Percentiles rank a stretch among this genome's conserved stretches.
These are phyloP conservation scores for Dynastes grantii DNA, from an alignment of 2,888 invertebrate species.

Conservation along the genomic window DNA sequence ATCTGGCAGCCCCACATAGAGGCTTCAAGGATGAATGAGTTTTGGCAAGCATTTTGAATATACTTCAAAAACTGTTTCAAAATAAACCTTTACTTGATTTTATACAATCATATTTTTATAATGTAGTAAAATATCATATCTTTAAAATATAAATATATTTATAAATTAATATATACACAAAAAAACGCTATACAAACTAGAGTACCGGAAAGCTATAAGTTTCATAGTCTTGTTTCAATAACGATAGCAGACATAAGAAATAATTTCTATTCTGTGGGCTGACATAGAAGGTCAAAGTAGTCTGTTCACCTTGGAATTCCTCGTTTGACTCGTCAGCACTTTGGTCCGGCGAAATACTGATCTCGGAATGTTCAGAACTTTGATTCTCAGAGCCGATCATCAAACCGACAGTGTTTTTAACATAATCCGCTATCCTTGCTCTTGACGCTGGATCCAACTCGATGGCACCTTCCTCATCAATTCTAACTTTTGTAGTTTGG, in stretches of 20 bases:
- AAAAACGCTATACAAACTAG: conserved; percentile 46
- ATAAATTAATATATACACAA: conserved; percentile 35
- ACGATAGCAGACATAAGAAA: conserved; percentile 72
- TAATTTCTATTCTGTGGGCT: conserved; percentile 72
- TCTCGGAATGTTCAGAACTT: conserved; percentile 63
- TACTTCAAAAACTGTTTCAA: too few species aligned
- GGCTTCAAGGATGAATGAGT: too few species aligned
- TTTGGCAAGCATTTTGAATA: too few species aligned
- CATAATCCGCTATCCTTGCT: conserved; percentile 74
- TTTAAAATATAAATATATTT: conserved; percentile 45
- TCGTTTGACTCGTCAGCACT: conserved; percentile 47
- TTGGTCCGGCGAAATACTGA: conserved; percentile 63
- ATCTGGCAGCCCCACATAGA: too few species aligned
- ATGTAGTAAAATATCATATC: not conserved
- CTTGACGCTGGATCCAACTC: conserved; percentile 74
- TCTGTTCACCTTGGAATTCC: conserved; percentile 55
- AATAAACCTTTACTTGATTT: too few species aligned
- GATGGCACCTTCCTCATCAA: conserved; percentile 63
- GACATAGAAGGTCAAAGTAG: conserved; percentile 66
- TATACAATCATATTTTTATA: not conserved
- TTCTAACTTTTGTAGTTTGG: conserved; percentile 58
- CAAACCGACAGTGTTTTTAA: conserved; percentile 68
- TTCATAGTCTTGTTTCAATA: conserved; percentile 73
- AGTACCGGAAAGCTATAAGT: conserved; percentile 72
- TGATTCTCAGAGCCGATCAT: conserved; percentile 55